These are phyloP conservation scores for Dolichomitus sp. DNA, from an alignment of 2,888 invertebrate genomes.

Conservation along the genomic window DNA sequence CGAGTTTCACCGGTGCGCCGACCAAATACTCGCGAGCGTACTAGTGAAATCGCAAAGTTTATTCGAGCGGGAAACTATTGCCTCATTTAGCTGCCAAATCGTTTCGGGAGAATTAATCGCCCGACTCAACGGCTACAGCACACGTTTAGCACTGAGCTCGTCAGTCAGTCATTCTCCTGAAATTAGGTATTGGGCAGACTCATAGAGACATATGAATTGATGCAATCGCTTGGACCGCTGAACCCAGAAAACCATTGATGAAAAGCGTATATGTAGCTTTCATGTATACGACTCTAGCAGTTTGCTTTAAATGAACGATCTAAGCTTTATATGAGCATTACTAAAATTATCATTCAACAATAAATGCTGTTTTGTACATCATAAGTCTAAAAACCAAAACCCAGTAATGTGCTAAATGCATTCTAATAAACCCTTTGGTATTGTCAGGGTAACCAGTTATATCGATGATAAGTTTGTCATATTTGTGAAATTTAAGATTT, in stretches of 20 bases:
- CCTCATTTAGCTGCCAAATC: slow-evolving; percentile 36
- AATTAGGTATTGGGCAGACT: not conserved
- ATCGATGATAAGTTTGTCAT: not conserved
- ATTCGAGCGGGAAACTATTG: slow-evolving; percentile 52
- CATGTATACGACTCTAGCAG: too few species aligned
- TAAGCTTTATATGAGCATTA: too few species aligned
- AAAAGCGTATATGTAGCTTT: too few species aligned
- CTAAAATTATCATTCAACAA: too few species aligned
- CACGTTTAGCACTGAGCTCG: not conserved
- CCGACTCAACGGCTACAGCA: not conserved
- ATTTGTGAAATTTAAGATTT: not conserved
- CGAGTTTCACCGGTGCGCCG: slow-evolving; percentile 38
- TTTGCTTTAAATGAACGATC: too few species aligned
- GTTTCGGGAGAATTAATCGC: slow-evolving; percentile 14
- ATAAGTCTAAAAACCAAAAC: too few species aligned
- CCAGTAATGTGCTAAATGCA: too few species aligned
- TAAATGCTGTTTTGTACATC: too few species aligned
- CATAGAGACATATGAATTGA: not conserved
- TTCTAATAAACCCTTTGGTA: not conserved
- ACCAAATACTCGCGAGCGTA: slow-evolving; percentile 14
- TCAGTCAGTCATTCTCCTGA: slow-evolving; percentile 1
- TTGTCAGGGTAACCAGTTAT: not conserved
- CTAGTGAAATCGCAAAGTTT: slow-evolving; percentile 43
- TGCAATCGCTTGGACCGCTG: not conserved
- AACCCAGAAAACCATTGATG: not conserved